Base-by-base conservation (phyloP, 2,888 invertebrate genomes). In the Orthonevra nobilis region DNA sequence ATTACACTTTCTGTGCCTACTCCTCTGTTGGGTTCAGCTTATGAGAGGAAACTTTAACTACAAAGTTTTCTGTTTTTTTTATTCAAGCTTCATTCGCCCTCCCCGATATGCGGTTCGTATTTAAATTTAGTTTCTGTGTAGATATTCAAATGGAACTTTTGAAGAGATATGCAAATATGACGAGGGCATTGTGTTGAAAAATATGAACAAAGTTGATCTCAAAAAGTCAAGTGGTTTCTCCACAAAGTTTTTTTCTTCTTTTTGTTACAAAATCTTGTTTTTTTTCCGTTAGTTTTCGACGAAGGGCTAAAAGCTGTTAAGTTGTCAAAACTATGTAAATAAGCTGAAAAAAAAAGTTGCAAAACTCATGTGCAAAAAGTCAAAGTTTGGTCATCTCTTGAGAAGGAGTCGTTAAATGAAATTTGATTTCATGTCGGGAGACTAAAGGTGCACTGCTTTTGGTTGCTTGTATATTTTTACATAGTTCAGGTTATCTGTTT, bases 111-210 rank as follows among this genome's bases (percentile, higher is more conserved):
- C n/a, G n/a, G 12, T 44, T 17, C 28, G 42, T 56, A 60, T 66
- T 73, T 68, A 61, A 79, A 61, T 73, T 66, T 79, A 32, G 14
- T 23, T 4, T 23, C 19, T 15, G n/a, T 46, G 10, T 46, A 30
- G 40, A 54, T 36, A 52, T 44, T 38, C 54, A 30, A 38, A 48
- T 34, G 15, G 42, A 74, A 48, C 48, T 77, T 64, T 66, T 72
- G 26, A 15, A 79, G 79, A 56, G 68, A 68, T 73, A 73, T 79
- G 73, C 73, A 79, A 79, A 79, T 79, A 79, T 66, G 61, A 60
- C 40, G 58, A 9, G 5, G 30, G 50, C 34, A 56, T 63, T 77
- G 64, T 70, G 72, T 46, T 42, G 26, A 34, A 61, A 75, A 63
- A 23, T 23, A 23, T 66, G n/a, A n/a, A n/a, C n/a, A 61, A 54